phyloP scores from a whole-genome alignment of 2,113 vertebrate genomes.

The Phaethornis superciliosus region DNA sequence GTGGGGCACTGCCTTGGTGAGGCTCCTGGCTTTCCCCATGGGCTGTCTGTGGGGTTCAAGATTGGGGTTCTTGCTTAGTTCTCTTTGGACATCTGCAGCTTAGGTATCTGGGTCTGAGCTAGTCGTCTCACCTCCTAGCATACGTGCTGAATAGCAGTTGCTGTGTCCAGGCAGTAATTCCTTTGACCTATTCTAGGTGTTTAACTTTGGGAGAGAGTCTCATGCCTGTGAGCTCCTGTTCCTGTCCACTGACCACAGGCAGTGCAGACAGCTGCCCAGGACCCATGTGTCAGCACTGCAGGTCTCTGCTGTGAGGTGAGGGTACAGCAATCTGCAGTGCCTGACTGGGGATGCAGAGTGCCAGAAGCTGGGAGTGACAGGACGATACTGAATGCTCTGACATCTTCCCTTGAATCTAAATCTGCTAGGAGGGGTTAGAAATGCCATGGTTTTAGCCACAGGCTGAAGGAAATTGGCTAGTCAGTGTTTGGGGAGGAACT shows the following conservation, averaged over 20 bases:
- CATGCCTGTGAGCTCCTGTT: neutral
- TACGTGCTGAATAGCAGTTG: fast-evolving
- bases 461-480: neutral
- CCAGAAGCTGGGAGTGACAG: neutral
- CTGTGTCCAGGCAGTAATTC: neutral
- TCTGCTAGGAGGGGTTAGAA: neutral
- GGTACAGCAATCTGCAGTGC: fast-evolving
- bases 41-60: neutral
- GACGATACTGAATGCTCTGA: fast-evolving
- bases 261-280: neutral
- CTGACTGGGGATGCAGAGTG: neutral
- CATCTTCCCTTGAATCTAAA: neutral
- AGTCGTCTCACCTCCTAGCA: neutral
- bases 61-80: neutral
- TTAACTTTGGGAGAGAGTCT: neutral
- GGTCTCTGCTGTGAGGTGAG: neutral
- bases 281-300: neutral
- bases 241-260: neutral
- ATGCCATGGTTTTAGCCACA: neutral
- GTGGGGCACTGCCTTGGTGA: neutral
- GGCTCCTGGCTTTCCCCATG: neutral
- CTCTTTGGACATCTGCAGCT: neutral
- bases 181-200: neutral
- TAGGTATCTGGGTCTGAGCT: neutral
- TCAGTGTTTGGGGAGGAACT: neutral